Evolutionary conservation across 2,888 invertebrate genomes (phyloP).

Genomic region (Agrotis ipsilon): DNA sequence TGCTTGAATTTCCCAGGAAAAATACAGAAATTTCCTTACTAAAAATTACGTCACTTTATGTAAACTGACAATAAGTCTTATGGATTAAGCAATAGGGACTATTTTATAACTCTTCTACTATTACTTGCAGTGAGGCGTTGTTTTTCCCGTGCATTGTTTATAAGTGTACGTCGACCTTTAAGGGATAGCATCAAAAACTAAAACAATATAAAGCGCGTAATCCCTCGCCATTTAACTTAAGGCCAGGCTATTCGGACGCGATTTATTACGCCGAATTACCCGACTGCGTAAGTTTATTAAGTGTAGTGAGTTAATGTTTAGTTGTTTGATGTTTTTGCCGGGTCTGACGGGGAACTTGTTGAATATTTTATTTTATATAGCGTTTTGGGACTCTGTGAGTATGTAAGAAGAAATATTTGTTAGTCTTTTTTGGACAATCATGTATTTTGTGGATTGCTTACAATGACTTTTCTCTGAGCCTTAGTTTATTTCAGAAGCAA

Average conservation of each 20-base stretch:
- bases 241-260: slow-evolving; percentile 31
- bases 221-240: slow-evolving; percentile 60
- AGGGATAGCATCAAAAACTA: slow-evolving; percentile 58
- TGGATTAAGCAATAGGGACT: too few relatives aligned
- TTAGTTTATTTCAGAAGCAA: too few relatives aligned
- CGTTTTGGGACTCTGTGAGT: background rate
- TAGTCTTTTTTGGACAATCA: background rate
- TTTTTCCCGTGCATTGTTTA: background rate
- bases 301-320: slow-evolving; percentile 44
- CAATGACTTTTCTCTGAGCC: too few relatives aligned
- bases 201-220: slow-evolving; percentile 63
- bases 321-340: slow-evolving; percentile 34
- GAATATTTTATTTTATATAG: slow-evolving; percentile 14
- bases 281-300: slow-evolving; percentile 54
- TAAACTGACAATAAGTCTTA: too few relatives aligned
- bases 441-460: too few relatives aligned
- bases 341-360: slow-evolving; percentile 33
- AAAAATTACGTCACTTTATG: too few relatives aligned
- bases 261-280: slow-evolving; percentile 57
- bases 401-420: background rate
- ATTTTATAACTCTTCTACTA: too few relatives aligned
- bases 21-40: too few relatives aligned
- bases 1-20: too few relatives aligned
- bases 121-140: background rate
- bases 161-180: background rate